Base-by-base conservation (phyloP, 2,888 invertebrate species). In the Phorcus lineatus region DNA sequence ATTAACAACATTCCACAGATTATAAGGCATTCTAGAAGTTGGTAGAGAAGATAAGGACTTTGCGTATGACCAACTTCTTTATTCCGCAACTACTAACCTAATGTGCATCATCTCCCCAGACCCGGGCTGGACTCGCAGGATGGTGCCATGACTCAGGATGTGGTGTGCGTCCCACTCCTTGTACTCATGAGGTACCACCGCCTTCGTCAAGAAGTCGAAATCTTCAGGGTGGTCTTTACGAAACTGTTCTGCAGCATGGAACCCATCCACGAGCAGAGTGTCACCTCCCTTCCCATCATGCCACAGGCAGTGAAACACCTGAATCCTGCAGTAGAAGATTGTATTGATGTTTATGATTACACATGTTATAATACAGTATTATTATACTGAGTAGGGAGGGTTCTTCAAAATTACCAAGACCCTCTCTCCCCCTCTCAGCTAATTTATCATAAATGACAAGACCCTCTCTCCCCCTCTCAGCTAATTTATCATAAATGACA, bases 191-290 rank as follows among this genome's bases (percentile, higher is more conserved):
- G 95, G 95, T 11, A 96, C 92, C 11, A 94, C 92, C 19, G 94
- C 94, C 19, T 91, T 94, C 0, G 94, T 94, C 3, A 97, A 94
- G 77, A 95, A 93, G 9, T 95, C 92, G 88, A 95, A 96, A 75
- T 95, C 94, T 22, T 94, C 93, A 0, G 95, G 95, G 88, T 94
- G 91, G 0, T 94, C 93, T 1, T 93, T 90, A 78, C 94, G 94
- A 24, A 96, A 91, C 77, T 94, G 93, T 11, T 94, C 91, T 0
- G 96, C 96, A 6, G 95, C 95, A 79, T 95, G 89, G 89, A 96
- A 95, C 0, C 96, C 97, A 89, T 97, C 97, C 0, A 95, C 95
- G 2, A 97, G 93, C 66, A 96, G 93, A 0, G 95, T 96, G 85
- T 96, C 95, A 0, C 97, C 97, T 0, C 97, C 97, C 0, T 91